Base-by-base conservation (phyloP, 1,140 invertebrate species). In the Cydia strobilella region DNA sequence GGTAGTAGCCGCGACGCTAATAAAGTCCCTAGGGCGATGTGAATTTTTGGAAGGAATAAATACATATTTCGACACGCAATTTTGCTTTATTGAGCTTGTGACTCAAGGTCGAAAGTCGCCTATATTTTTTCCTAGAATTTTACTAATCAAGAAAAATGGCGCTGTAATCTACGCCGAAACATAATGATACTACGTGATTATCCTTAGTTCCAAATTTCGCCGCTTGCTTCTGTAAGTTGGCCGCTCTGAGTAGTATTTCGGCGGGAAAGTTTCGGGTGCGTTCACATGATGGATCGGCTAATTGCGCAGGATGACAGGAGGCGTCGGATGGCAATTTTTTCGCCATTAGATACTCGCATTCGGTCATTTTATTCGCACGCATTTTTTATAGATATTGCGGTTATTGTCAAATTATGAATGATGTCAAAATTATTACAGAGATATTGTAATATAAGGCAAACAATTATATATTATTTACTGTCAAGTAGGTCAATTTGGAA, bases 11-110 rank as follows among this genome's bases (percentile, higher is more conserved):
- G 78, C 82, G 78, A 76, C 83, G 79, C 89, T 92, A 92, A 92
- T 92, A 90, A 91, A 86, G 86, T 85, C 90, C 86, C 90, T 51
- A 23, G 89, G 85, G 77, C 65, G 74, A 77, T 74, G 73, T 73
- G 75, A 78, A 76, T 77, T 80, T 84, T 85, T 84, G 81, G 81
- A 79, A 76, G 76, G 76, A 83, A 85, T 86, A 82, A 80, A 82
- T 81, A 82, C 81, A 79, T 45, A 66, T 72, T 72, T 71, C 42
- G 65, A 71, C 78, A 65, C 15, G 74, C 65, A 72, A 77, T 79
- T 78, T 79, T 76, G 66, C 74, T 65, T 62, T 76, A 54, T 76
- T 76, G 51, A 54, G 20, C 15, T 18, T 12, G 2, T 10, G 2
- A 63, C 51, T 74, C 15, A 74, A 59, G 54, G 74, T 63, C 74